A percentile compares a stretch with the other conserved stretches of the same genome.
phyloP scores from a whole-genome alignment of 1,140 invertebrate genomes.

The Thereuonema tuberculata region DNA sequence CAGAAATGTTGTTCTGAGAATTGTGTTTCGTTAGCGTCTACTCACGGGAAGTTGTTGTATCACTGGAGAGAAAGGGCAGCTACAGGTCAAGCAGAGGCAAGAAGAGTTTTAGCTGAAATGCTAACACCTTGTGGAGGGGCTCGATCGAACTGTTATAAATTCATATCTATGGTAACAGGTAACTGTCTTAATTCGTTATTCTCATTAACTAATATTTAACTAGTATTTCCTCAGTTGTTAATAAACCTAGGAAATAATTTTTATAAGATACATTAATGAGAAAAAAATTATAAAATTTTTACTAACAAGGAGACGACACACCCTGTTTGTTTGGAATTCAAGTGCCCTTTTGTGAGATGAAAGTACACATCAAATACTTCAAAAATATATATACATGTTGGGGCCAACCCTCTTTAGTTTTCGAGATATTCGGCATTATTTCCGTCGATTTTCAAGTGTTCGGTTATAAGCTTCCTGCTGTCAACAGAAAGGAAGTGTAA shows the following conservation, averaged over 20 bases:
- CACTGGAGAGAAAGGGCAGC: constrained; percentile 26
- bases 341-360: too few relatives aligned
- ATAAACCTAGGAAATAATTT: neutral
- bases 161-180: constrained; percentile 23
- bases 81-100: constrained; percentile 25
- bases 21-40: constrained; percentile 27
- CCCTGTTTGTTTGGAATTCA: too few relatives aligned
- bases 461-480: too few relatives aligned
- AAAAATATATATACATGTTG: too few relatives aligned
- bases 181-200: neutral
- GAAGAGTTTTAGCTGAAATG: constrained; percentile 32
- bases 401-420: too few relatives aligned
- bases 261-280: neutral
- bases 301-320: too few relatives aligned
- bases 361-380: too few relatives aligned
- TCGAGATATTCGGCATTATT: too few relatives aligned
- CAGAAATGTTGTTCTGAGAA: constrained; percentile 24
- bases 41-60: constrained; percentile 23
- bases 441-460: too few relatives aligned
- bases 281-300: too few relatives aligned
- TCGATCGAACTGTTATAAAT: constrained; percentile 26
- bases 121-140: constrained; percentile 27
- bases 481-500: too few relatives aligned
- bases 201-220: neutral
- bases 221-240: neutral